Evolutionary conservation across 2,113 vertebrate genomes (phyloP).

Genomic region (Lontra canadensis): DNA sequence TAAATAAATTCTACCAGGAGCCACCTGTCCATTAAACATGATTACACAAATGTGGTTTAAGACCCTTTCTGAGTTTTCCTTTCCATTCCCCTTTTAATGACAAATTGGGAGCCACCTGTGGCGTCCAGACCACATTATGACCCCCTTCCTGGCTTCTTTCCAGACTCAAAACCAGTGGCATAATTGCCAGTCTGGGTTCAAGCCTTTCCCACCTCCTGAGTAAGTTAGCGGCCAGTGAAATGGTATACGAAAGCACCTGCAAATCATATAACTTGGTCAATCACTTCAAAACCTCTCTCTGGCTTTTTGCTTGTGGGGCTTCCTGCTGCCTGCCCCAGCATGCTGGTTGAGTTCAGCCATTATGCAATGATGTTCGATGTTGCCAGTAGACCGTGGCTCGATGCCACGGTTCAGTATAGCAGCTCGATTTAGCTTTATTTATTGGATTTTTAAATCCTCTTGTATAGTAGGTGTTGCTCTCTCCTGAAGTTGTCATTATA

Average conservation of each 20-base stretch:
- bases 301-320: conserved; percentile 39
- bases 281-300: conserved; percentile 45
- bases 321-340: neutral
- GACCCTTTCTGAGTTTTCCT: neutral
- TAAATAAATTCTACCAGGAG: neutral
- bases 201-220: conserved; percentile 24
- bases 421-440: conserved; percentile 52
- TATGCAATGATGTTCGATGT: neutral
- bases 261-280: conserved; percentile 42
- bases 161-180: conserved; percentile 5
- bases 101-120: conserved; percentile 50
- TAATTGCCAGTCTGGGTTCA: neutral
- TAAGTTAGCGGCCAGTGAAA: neutral
- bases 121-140: neutral
- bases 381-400: conserved; percentile 33
- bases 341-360: conserved; percentile 15
- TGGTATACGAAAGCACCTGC: conserved; percentile 34
- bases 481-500: conserved; percentile 78
- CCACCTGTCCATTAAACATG: conserved; percentile 24
- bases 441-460: conserved; percentile 71
- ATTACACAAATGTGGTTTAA: neutral
- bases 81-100: conserved; percentile 28
- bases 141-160: neutral
- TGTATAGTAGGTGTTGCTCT: conserved; percentile 73
- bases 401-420: neutral